Conservation (phyloP, 2,113 vertebrate genomes). For the Cromileptes altivelis region DNA sequence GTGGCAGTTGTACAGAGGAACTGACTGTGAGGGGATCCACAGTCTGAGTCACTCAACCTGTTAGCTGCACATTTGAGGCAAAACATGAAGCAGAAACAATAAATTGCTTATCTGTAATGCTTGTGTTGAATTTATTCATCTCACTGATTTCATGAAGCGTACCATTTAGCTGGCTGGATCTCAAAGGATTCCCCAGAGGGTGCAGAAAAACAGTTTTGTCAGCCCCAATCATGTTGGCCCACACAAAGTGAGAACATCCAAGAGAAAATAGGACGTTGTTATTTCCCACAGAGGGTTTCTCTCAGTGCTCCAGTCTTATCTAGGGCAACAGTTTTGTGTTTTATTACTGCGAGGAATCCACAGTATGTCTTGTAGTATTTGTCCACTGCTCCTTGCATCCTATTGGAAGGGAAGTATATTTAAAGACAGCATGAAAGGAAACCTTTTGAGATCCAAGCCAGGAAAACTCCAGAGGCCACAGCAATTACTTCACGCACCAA, state of each 20-base stretch:
- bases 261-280: slow-evolving; percentile 32
- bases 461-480: background rate
- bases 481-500: background rate
- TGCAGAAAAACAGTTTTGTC: slow-evolving; percentile 34
- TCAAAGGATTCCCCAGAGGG: slow-evolving; percentile 48
- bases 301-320: slow-evolving; percentile 7
- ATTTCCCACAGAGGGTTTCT: slow-evolving; percentile 31
- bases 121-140: slow-evolving; percentile 27
- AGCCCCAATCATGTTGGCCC: slow-evolving; percentile 4
- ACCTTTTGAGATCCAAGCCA: slow-evolving; percentile 55
- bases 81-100: background rate
- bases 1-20: slow-evolving; percentile 26
- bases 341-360: background rate
- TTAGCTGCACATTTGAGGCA: slow-evolving; percentile 9
- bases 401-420: background rate
- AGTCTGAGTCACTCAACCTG: slow-evolving; percentile 22
- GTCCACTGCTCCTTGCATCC: background rate
- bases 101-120: slow-evolving; percentile 1
- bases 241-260: slow-evolving; percentile 13
- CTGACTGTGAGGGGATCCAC: slow-evolving; percentile 29
- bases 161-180: slow-evolving; percentile 53
- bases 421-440: background rate
- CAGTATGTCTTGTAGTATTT: background rate
- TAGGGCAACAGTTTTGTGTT: background rate
- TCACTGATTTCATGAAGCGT: slow-evolving; percentile 48